These are phyloP conservation scores for Brachionus rubens DNA, from an alignment of 1,140 invertebrate genomes.

Conservation along the genomic window DNA sequence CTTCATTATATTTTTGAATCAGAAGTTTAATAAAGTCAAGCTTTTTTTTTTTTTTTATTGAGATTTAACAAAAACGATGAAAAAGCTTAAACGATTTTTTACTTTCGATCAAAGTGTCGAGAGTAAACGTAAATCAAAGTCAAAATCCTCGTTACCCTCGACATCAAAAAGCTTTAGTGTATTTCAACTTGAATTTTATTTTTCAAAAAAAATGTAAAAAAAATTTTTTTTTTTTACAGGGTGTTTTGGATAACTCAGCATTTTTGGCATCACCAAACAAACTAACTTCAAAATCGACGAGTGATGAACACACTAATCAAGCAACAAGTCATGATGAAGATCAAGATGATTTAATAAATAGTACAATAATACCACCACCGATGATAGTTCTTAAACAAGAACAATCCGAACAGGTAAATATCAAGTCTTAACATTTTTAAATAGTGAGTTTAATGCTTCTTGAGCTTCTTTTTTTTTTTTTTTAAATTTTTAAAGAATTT, in stretches of 20 bases:
- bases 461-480: no score
- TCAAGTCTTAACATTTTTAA: background rate
- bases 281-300: background rate
- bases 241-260: background rate
- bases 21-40: background rate
- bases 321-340: slow-evolving; percentile 10
- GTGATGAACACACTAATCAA: background rate
- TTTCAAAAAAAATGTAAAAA: background rate
- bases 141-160: no score
- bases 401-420: slow-evolving; percentile 28
- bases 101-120: background rate
- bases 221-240: background rate
- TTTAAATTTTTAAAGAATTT: no score
- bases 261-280: no score
- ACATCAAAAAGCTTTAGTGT: no score
- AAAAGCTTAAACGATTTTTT: slow-evolving; percentile 4
- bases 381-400: slow-evolving; percentile 36
- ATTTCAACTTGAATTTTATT: no score
- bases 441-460: background rate
- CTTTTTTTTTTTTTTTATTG: background rate
- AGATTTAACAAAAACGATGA: background rate
- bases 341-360: slow-evolving; percentile 37
- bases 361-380: slow-evolving; percentile 31
- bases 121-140: no score
- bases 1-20: background rate